Conservation (phyloP, 2,113 vertebrate genomes). For the Dolichallabes microphthalmus region DNA sequence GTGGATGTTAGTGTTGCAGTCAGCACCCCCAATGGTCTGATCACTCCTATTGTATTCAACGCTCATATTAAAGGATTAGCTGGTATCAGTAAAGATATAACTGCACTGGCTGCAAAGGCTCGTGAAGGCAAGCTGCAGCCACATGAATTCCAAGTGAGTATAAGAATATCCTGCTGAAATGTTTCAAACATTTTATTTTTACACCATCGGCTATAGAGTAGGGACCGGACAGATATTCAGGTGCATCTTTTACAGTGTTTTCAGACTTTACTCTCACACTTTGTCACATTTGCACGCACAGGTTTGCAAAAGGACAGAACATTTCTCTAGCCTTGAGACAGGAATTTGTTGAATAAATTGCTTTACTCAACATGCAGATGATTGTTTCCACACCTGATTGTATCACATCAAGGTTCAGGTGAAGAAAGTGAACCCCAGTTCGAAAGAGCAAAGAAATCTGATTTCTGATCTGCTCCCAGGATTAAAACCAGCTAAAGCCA, state of each 20-base stretch:
- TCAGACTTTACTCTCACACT: background rate
- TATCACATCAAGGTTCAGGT: background rate
- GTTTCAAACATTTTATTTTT: background rate
- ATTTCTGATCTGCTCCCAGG: background rate
- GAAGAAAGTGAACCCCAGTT: background rate
- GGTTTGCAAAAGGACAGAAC: background rate
- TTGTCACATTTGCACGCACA: background rate
- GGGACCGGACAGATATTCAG: background rate
- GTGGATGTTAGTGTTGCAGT: conserved; percentile 93
- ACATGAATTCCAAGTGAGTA: conserved; percentile 90
- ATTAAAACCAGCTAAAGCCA: background rate
- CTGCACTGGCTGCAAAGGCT: conserved; percentile 82
- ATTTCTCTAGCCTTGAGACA: background rate
- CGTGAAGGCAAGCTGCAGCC: conserved; percentile 94
- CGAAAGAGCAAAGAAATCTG: background rate
- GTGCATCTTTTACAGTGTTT: background rate
- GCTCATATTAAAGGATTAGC: conserved; percentile 91
- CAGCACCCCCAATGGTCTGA: conserved; percentile 89
- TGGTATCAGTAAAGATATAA: conserved; percentile 84
- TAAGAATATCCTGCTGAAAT: background rate
- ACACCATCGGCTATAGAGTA: background rate
- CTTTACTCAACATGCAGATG: background rate
- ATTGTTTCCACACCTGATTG: background rate
- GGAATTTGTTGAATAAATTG: background rate
- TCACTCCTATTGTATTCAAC: conserved; percentile 97